Conservation (phyloP, 2,113 vertebrate genomes). For the Tetrax tetrax region DNA sequence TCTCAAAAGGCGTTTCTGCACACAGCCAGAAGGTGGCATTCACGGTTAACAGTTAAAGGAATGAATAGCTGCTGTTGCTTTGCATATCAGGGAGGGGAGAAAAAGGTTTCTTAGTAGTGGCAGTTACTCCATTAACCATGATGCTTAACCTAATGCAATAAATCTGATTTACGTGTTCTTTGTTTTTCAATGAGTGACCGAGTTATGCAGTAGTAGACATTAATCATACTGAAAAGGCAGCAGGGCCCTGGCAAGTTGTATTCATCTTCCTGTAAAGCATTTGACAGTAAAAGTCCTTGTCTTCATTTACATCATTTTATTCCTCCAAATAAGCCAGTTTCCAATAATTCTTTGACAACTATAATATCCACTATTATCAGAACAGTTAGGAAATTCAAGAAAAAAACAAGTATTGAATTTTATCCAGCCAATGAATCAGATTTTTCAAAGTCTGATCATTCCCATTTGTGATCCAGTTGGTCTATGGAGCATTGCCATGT, state of each 20-base stretch:
- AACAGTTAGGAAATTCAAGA: not conserved
- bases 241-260: constrained; percentile 29
- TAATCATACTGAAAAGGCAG: constrained; percentile 18
- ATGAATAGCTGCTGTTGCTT: not conserved
- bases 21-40: constrained; percentile 63
- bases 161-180: constrained; percentile 9
- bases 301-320: not conserved
- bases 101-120: not conserved
- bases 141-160: not conserved
- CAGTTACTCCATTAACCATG: constrained; percentile 31
- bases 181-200: not conserved
- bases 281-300: not conserved
- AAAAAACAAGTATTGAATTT: not conserved
- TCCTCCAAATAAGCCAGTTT: not conserved
- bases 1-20: not conserved
- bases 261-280: not conserved
- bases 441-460: constrained; percentile 62
- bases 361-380: not conserved
- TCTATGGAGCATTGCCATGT: constrained; percentile 56
- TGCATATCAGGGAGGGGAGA: not conserved
- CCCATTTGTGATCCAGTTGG: constrained; percentile 52
- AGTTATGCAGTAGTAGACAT: not conserved
- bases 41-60: constrained; percentile 8
- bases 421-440: constrained; percentile 40
- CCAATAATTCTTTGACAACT: not conserved